Base-by-base conservation (phyloP, 2,888 invertebrate genomes). In the Rhabditophanes sp. region DNA sequence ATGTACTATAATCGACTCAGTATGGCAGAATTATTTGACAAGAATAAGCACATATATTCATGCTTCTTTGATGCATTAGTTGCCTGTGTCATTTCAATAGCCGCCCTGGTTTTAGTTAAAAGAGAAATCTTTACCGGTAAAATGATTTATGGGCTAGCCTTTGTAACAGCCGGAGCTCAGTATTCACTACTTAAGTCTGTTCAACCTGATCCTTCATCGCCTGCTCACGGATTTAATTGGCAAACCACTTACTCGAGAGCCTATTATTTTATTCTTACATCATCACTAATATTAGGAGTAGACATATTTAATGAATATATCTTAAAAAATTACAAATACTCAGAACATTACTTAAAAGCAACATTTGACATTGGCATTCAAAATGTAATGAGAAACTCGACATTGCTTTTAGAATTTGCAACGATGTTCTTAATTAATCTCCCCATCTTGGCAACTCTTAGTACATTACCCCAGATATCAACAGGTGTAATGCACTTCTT, bases 121-220 rank as follows among this genome's bases (percentile, higher is more conserved):
- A 6, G 78, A 29, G 78, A 79, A 28, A 80, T 84, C 66, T 90
- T 84, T 69, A 76, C 77, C 53, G 90, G 90, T 66, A 75, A 88
- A 32, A 79, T 78, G 58, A 82, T 85, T 12, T 83, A 90, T 67
- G 73, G 87, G 63, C 84, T 93, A 67, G 90, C 88, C 70, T 81
- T 87, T 53, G 82, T 88, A 8, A 83, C 88, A 56, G 88, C 90
- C 1, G 80, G 84, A n/a, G 85, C 87, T 62, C 90, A 96, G 68
- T 99, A 53, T 50, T 66, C 44, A 40, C 44, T 64, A 16, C 43
- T 64, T 23, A 60, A 71, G 70, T 88, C 88, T 66, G 96, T 96
- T 1, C 96, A 96, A 64, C 96, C 96, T 0, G 96, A 96, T 68
- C 87, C 93, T 0, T 82, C 93, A 0, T 93, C 93, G 2, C 93